Evolutionary conservation across 1,140 invertebrate species (phyloP).

Genomic region (Dinoponera quadriceps): DNA sequence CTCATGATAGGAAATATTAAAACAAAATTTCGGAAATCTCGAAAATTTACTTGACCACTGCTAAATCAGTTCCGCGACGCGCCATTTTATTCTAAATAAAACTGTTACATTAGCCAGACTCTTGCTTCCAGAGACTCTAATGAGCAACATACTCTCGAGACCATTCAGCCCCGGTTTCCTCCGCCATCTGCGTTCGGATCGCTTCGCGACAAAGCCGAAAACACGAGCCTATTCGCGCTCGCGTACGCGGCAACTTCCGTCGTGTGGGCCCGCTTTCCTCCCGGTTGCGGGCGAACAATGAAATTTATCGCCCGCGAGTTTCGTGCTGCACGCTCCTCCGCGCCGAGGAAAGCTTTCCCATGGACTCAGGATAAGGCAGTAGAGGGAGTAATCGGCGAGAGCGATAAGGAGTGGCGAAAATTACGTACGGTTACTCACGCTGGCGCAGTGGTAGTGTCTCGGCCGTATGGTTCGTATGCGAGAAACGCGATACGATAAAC

Average conservation of each 20-base stretch:
- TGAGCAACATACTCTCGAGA: too few species aligned
- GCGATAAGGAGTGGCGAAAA: slow-evolving; percentile 46
- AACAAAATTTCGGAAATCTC: too few species aligned
- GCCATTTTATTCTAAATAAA: too few species aligned
- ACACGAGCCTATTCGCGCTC: background rate
- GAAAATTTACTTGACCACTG: too few species aligned
- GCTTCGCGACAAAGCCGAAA: too few species aligned
- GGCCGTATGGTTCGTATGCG: background rate
- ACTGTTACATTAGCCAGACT: too few species aligned
- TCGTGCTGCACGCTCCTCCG: slow-evolving; percentile 36
- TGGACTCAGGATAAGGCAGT: slow-evolving; percentile 27
- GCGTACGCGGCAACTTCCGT: background rate
- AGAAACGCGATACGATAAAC: slow-evolving; percentile 9
- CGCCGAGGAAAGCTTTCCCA: background rate
- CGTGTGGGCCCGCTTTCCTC: background rate
- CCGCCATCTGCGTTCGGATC: too few species aligned
- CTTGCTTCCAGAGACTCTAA: too few species aligned
- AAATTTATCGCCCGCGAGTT: slow-evolving; percentile 47
- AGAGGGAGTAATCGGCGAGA: background rate
- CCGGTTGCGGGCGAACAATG: background rate
- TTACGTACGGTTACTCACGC: slow-evolving; percentile 13
- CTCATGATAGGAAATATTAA: too few species aligned
- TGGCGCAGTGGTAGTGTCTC: background rate
- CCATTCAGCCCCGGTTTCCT: too few species aligned
- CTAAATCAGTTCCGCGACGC: too few species aligned